Evolutionary conservation across 2,888 invertebrate genomes (phyloP).

Genomic region (Thyatira batis): DNA sequence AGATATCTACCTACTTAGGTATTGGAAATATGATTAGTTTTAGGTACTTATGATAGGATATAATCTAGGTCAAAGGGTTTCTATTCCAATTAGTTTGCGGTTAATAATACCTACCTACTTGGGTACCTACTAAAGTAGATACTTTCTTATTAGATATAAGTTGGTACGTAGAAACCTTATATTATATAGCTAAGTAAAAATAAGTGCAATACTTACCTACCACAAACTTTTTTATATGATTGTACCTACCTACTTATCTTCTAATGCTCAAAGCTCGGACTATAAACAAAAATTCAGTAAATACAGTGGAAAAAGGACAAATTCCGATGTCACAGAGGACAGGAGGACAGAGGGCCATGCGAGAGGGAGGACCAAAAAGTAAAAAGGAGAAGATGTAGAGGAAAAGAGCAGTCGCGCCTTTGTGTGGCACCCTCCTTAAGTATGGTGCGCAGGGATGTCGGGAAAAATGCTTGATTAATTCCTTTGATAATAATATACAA

Average conservation of each 20-base stretch:
- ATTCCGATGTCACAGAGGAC: slow-evolving; percentile 47
- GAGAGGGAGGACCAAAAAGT: slow-evolving; percentile 55
- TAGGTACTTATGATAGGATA: neutral
- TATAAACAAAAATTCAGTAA: slow-evolving; percentile 19
- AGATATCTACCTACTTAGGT: no score
- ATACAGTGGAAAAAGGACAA: slow-evolving; percentile 35
- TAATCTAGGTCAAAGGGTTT: neutral
- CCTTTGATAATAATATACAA: neutral
- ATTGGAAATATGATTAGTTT: neutral
- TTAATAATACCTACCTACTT: neutral
- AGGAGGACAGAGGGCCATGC: slow-evolving; percentile 35
- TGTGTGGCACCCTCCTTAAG: slow-evolving; percentile 60
- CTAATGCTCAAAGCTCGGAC: neutral
- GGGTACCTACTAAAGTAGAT: neutral
- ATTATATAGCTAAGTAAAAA: neutral
- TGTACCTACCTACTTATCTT: no score
- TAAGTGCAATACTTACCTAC: no score
- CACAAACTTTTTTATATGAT: no score
- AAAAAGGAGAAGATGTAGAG: slow-evolving; percentile 64
- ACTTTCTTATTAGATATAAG: neutral
- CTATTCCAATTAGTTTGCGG: neutral
- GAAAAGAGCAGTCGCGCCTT: slow-evolving; percentile 72
- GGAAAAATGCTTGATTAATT: neutral
- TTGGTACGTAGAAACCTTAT: neutral
- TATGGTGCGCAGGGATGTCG: slow-evolving; percentile 33